Conservation (phyloP, 2,113 vertebrate species). For the Paralichthys olivaceus region DNA sequence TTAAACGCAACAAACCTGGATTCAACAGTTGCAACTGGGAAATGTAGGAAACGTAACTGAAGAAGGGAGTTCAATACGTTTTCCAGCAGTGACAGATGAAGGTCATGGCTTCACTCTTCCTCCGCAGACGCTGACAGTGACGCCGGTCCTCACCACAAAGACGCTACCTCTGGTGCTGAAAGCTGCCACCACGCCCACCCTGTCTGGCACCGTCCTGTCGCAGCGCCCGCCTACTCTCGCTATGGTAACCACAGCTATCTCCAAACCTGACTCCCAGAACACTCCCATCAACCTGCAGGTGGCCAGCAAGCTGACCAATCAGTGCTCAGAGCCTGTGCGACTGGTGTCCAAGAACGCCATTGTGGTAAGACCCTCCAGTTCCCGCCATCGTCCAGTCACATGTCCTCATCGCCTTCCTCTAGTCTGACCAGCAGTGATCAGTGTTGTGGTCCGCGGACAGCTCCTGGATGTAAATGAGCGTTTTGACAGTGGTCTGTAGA, state of each 20-base stretch:
- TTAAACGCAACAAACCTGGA: too few species aligned
- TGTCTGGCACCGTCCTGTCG: conserved; percentile 89
- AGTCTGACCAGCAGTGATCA: neutral
- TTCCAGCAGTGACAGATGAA: too few species aligned
- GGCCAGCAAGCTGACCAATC: conserved; percentile 91
- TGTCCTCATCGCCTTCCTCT: neutral
- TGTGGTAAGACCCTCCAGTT: conserved; percentile 87
- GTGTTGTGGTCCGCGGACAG: conserved; percentile 4
- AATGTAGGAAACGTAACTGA: neutral
- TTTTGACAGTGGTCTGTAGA: neutral
- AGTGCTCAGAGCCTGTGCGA: conserved; percentile 91
- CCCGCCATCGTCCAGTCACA: neutral
- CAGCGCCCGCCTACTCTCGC: conserved; percentile 94
- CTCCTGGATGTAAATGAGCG: neutral
- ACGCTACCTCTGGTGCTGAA: conserved; percentile 99
- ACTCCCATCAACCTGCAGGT: conserved; percentile 97
- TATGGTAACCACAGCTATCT: conserved; percentile 97
- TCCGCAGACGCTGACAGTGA: conserved; percentile 92
- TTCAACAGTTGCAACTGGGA: neutral
- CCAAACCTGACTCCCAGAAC: conserved; percentile 92
- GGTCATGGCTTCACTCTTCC: conserved; percentile 18
- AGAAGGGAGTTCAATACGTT: too few species aligned
- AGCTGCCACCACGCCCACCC: conserved; percentile 89
- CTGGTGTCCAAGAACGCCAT: conserved; percentile 97
- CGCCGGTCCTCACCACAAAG: conserved; percentile 97